Conservation (phyloP, 2,113 vertebrate genomes). For the Gymnarchus niloticus region DNA sequence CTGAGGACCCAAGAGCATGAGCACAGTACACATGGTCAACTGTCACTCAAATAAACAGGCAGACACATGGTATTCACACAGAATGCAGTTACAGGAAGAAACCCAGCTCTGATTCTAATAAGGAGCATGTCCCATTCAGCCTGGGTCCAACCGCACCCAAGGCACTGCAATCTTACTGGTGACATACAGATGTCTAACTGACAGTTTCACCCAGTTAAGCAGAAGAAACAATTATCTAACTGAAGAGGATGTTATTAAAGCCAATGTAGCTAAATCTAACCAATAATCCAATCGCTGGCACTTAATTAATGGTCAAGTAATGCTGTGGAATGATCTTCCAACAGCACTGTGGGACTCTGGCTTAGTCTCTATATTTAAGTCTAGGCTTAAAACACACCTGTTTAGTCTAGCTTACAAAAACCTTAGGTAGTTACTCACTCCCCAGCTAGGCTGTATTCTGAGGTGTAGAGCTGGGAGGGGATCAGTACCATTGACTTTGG, state of each 20-base stretch:
- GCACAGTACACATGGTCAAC: neutral
- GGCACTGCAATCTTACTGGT: neutral
- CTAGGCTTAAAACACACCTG: too few relatives aligned
- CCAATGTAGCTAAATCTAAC: neutral
- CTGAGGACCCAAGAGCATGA: conserved; percentile 51
- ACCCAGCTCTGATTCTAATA: too few relatives aligned
- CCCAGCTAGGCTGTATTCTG: too few relatives aligned
- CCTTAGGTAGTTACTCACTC: too few relatives aligned
- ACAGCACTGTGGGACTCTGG: too few relatives aligned
- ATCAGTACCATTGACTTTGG: too few relatives aligned
- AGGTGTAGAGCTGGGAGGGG: too few relatives aligned
- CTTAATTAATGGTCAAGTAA: neutral
- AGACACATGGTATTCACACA: neutral
- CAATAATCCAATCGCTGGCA: neutral
- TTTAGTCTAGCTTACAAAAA: too few relatives aligned
- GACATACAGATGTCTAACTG: neutral
- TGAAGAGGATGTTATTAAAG: neutral
- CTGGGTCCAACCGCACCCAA: neutral
- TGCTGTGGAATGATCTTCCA: too few relatives aligned
- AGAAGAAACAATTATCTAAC: neutral
- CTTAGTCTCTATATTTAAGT: too few relatives aligned
- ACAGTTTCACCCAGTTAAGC: neutral
- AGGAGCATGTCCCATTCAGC: neutral
- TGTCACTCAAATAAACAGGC: neutral
- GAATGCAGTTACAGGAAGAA: neutral